A percentile compares a stretch with the other conserved stretches of the same genome.
phyloP scores from a whole-genome alignment of 2,888 invertebrate species.

The Hetaerina titia region DNA sequence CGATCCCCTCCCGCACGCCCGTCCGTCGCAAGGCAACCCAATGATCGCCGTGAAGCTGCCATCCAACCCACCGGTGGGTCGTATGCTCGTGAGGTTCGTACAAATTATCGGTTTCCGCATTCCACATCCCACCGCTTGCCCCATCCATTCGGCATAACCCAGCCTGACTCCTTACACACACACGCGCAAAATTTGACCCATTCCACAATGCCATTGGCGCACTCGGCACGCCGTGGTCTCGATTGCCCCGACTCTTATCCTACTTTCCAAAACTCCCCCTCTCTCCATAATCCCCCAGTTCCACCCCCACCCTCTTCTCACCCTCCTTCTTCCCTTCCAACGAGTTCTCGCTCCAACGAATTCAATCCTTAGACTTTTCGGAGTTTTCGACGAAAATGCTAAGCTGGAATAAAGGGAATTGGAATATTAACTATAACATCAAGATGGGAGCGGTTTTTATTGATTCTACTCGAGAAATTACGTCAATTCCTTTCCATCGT shows the following conservation, averaged over 20 bases:
- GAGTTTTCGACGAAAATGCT: not conserved
- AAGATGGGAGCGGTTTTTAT: too few species aligned
- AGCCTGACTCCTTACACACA: not conserved
- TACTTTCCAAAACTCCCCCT: not conserved
- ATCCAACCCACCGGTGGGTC: not conserved
- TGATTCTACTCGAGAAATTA: too few species aligned
- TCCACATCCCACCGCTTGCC: not conserved
- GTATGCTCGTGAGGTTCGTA: not conserved
- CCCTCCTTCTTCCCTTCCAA: not conserved
- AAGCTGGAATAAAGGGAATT: not conserved
- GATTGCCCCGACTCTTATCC: not conserved
- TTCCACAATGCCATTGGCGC: not conserved
- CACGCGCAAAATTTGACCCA: not conserved
- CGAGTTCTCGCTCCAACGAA: too few species aligned
- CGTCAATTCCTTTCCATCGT: too few species aligned
- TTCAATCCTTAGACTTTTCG: not conserved
- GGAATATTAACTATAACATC: not conserved
- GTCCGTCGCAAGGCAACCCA: not conserved
- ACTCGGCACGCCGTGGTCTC: not conserved
- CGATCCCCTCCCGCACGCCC: not conserved
- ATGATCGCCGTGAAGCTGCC: not conserved
- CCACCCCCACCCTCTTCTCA: not conserved
- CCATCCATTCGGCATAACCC: not conserved
- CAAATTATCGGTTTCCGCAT: conserved; percentile 5
- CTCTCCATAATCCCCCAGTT: too few species aligned